phyloP scores from a whole-genome alignment of 2,797 vertebrate genomes.

The Hoplostethus mediterraneus region DNA sequence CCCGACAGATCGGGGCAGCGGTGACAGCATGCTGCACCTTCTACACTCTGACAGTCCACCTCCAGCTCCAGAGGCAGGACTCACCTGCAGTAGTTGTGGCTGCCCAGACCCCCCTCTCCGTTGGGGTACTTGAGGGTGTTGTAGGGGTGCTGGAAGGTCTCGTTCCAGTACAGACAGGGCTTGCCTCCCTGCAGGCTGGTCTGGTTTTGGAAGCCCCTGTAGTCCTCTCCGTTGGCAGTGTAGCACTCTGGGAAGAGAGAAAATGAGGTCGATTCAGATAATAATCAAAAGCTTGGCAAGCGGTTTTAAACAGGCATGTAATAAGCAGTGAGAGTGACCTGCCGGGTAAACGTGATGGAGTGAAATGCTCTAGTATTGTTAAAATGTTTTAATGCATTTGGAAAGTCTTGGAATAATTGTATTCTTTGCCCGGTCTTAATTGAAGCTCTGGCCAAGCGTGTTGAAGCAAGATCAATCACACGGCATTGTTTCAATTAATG shows the following conservation, averaged over 20 bases:
- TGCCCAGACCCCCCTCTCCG: constrained; percentile 94
- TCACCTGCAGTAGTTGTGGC: constrained; percentile 98
- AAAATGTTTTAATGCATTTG: constrained; percentile 50
- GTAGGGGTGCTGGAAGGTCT: constrained; percentile 97
- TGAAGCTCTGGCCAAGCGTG: constrained; percentile 42
- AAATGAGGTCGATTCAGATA: constrained; percentile 8
- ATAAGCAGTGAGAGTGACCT: constrained; percentile 50
- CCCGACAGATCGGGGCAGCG: too few species aligned
- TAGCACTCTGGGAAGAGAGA: constrained; percentile 90
- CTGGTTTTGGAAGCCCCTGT: constrained; percentile 94
- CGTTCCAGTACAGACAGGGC: constrained; percentile 97
- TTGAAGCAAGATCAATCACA: constrained; percentile 59
- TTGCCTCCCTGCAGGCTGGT: constrained; percentile 91
- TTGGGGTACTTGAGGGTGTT: constrained; percentile 96
- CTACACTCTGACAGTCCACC: background rate
- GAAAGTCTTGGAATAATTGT: constrained; percentile 42
- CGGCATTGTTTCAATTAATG: constrained; percentile 76
- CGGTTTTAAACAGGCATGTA: constrained; percentile 42
- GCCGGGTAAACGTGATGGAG: constrained; percentile 36
- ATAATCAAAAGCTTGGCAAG: constrained; percentile 54
- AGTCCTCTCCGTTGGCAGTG: constrained; percentile 95
- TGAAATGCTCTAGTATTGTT: constrained; percentile 28
- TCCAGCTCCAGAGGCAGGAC: constrained; percentile 4
- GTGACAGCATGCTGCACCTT: too few species aligned
- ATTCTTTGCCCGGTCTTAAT: constrained; percentile 25